Percentiles rank a stretch among this genome's conserved stretches.
Evolutionary conservation across 2,113 vertebrate species (phyloP).

Genomic region (Opisthocomus hoazin): DNA sequence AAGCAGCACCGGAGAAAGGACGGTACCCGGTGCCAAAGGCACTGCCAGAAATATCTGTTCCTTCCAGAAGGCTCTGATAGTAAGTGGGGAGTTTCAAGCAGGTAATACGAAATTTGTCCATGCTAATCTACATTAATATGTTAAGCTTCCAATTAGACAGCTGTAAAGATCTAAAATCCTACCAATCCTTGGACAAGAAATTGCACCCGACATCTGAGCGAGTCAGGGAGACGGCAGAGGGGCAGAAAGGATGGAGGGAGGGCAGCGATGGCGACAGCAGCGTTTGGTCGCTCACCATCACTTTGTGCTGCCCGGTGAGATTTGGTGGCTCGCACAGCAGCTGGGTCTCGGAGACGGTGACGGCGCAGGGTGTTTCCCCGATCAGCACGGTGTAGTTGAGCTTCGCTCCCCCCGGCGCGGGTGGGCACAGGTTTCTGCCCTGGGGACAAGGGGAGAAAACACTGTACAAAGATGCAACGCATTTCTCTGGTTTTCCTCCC

Average conservation of each 20-base stretch:
- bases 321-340: slow-evolving; percentile 94
- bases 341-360: slow-evolving; percentile 95
- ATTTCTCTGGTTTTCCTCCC: background rate
- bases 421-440: slow-evolving; percentile 96
- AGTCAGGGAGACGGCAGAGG: background rate
- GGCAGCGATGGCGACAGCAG: background rate
- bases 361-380: slow-evolving; percentile 89
- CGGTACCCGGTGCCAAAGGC: background rate
- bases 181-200: background rate
- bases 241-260: background rate
- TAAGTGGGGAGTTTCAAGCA: background rate
- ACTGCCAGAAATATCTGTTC: background rate
- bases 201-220: rapidly evolving
- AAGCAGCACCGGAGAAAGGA: background rate
- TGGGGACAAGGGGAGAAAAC: slow-evolving; percentile 60
- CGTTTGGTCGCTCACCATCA: slow-evolving; percentile 73
- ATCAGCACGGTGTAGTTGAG: slow-evolving; percentile 97
- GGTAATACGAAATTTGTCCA: background rate
- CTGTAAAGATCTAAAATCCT: background rate
- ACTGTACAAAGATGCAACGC: background rate
- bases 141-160: background rate
- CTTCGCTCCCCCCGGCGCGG: slow-evolving; percentile 88
- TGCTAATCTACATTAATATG: background rate
- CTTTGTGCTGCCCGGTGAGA: slow-evolving; percentile 93
- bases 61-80: background rate